phyloP scores from a whole-genome alignment of 2,797 vertebrate species.

The Semaprochilodus insignis region DNA sequence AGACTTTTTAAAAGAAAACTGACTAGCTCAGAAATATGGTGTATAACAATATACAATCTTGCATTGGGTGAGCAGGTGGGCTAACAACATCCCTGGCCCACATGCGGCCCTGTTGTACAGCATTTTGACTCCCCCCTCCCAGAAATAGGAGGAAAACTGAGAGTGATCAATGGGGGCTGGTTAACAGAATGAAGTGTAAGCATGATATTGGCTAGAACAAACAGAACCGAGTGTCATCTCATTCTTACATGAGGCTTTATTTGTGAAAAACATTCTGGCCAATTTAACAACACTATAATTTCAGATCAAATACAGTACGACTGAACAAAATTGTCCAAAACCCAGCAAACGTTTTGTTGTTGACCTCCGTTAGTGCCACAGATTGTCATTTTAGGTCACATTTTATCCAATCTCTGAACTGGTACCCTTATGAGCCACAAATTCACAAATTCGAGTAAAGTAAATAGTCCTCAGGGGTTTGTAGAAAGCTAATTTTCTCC shows the following conservation, averaged over 20 bases:
- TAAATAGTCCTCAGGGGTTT: constrained; percentile 1
- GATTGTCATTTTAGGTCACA: constrained; percentile 26
- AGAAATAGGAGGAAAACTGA: too few relatives aligned
- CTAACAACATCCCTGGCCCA: too few relatives aligned
- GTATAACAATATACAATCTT: too few relatives aligned
- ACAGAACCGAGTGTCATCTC: constrained; percentile 22
- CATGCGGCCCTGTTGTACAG: too few relatives aligned
- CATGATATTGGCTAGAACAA: neutral
- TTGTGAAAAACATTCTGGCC: constrained; percentile 52
- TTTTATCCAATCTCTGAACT: constrained; percentile 23
- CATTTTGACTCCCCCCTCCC: too few relatives aligned
- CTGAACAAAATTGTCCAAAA: constrained; percentile 57
- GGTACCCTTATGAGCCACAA: constrained; percentile 7
- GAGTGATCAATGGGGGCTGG: neutral
- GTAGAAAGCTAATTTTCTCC: constrained; percentile 17
- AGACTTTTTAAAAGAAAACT: too few relatives aligned
- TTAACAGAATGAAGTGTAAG: too few relatives aligned
- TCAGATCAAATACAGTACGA: constrained; percentile 50
- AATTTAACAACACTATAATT: constrained; percentile 51
- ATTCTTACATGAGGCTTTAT: constrained; percentile 57
- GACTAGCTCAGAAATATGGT: too few relatives aligned
- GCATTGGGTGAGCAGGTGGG: too few relatives aligned
- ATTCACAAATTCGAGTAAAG: constrained; percentile 24
- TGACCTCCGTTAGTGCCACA: constrained; percentile 12
- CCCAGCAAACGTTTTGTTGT: constrained; percentile 39